Evolutionary conservation across 2,113 vertebrate species (phyloP).

Genomic region (Physeter macrocephalus): DNA sequence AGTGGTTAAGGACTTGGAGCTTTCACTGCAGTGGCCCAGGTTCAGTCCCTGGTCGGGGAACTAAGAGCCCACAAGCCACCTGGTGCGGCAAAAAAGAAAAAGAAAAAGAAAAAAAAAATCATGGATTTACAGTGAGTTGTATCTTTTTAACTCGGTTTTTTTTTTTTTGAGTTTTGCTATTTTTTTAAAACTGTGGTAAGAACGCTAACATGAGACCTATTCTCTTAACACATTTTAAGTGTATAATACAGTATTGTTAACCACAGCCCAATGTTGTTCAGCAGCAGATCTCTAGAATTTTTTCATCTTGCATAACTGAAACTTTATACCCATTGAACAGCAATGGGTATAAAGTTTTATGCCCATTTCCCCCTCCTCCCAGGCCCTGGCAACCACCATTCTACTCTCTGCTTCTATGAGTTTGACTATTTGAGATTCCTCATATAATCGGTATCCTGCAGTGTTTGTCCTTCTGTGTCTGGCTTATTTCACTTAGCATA

Average conservation of each 20-base stretch:
- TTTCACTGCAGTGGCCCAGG: background rate
- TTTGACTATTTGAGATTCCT: background rate
- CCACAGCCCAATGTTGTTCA: accelerated
- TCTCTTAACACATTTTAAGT: background rate
- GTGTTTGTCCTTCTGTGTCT: background rate
- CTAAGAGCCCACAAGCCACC: background rate
- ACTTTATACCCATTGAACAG: background rate
- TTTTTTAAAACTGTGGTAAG: background rate
- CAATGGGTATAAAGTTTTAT: background rate
- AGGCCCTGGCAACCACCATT: background rate
- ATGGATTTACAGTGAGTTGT: background rate
- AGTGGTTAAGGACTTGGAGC: background rate
- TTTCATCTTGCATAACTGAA: background rate
- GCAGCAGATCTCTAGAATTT: background rate
- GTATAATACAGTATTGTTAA: background rate
- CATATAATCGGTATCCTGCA: accelerated
- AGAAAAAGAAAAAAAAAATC: background rate
- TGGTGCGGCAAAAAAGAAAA: background rate
- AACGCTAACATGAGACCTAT: background rate
- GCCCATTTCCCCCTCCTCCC: background rate
- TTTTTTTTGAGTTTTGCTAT: background rate
- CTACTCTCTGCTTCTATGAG: background rate
- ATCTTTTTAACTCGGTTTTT: background rate
- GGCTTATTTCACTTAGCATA: background rate
- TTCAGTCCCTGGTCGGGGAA: background rate